A percentile compares a stretch with the other conserved stretches of the same genome.
Evolutionary conservation across 1,140 invertebrate genomes (phyloP).

Genomic region (Diplogasteroides magnus): DNA sequence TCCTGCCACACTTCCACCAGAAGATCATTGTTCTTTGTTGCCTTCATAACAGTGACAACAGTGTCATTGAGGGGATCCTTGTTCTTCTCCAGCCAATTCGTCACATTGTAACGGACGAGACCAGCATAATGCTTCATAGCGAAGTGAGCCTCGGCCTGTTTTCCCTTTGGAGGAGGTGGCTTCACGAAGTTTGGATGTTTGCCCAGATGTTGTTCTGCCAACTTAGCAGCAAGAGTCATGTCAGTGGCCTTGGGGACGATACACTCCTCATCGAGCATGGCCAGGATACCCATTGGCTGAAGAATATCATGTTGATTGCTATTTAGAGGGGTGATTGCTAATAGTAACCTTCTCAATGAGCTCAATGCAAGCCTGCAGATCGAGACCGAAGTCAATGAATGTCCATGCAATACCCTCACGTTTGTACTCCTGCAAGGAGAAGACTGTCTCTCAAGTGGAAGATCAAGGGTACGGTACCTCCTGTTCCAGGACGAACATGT

Average conservation of each 20-base stretch:
- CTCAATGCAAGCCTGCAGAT: constrained; percentile 94
- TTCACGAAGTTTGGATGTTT: constrained; percentile 92
- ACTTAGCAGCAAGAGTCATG: constrained; percentile 91
- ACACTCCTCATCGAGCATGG: constrained; percentile 99
- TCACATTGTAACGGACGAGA: constrained; percentile 89
- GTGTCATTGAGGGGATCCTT: constrained; percentile 99
- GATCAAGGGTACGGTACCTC: constrained; percentile 59
- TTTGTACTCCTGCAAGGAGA: constrained; percentile 72
- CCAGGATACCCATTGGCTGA: constrained; percentile 98
- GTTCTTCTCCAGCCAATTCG: constrained; percentile 98
- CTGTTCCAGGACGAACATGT: constrained; percentile 99
- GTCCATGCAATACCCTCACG: constrained; percentile 95
- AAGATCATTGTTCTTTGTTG: constrained; percentile 41
- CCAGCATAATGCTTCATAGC: constrained; percentile 98
- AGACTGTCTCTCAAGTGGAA: neutral
- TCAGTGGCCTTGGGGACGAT: constrained; percentile 99
- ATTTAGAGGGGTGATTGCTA: neutral
- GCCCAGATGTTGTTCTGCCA: constrained; percentile 96
- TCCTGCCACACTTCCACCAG: constrained; percentile 50
- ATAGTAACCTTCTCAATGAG: constrained; percentile 90
- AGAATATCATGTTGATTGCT: constrained; percentile 2
- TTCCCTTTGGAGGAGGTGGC: constrained; percentile 90
- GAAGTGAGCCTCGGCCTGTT: constrained; percentile 89
- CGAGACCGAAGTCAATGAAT: constrained; percentile 99
- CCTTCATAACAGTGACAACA: constrained; percentile 73